Base-by-base conservation (phyloP, 37 sponge, comb jelly and placozoan species). In the Chondrosia reniformis region DNA sequence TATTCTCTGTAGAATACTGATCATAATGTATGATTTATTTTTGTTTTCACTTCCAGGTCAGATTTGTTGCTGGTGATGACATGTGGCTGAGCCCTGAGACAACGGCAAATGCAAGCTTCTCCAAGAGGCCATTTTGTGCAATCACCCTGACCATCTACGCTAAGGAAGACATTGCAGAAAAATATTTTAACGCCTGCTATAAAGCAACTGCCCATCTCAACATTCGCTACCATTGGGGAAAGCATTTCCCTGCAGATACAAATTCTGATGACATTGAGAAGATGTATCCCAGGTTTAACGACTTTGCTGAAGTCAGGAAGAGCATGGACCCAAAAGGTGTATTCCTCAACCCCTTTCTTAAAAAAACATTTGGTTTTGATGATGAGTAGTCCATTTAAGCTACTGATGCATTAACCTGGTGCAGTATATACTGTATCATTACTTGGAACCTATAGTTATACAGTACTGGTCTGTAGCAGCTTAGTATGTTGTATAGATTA, bases 121-220 rank as follows among this genome's bases (percentile, higher is more conserved):
- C 7, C 9, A 2, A 56, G 2, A 56, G 6, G 3, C 58, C 58
- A 6, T 8, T 3, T 21, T 85, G 86, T 52, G 86, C 86, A n/a
- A 64, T 85, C 66, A 85, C 86, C 21, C 76, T 85, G 31, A 85
- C 86, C 21, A 85, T 85, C 32, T 85, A 85, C 31, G 80, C 64
- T 62, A 65, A 46, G 15, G 41, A 33, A 24, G 8, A 44, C 17
- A 80, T 45, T 32, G 80, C 67, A 3, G n/a, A 45, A 1, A 44
- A 45, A 10, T 85, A 85, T 34, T 85, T 85, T 56, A 55, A 79
- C 12, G 75, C 52, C 2, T 63, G 43, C 39, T 85, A 85, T 38
- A 17, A 59, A 33, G 84, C 77, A 17, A 84, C 78, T 8, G 59
- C 33, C 42, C 49, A 84, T 21, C 62, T 77, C 31, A 37, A 67